Conservation (phyloP, 2,888 invertebrate species). For the Eudemis profundana region DNA sequence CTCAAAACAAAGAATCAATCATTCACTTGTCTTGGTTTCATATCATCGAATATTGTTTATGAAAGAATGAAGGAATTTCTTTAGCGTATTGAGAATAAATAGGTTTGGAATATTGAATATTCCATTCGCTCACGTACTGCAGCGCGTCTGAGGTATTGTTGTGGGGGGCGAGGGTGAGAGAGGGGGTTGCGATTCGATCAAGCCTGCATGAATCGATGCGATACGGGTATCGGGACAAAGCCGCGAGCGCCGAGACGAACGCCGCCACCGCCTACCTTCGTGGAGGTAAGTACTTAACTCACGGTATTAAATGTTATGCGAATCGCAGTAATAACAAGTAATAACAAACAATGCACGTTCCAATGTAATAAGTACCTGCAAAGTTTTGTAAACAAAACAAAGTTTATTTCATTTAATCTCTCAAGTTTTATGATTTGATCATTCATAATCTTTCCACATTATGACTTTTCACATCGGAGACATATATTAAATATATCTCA, state of each 20-base stretch:
- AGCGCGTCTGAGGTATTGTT: conserved; percentile 65
- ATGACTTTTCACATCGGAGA: neutral
- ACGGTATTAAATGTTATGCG: conserved; percentile 25
- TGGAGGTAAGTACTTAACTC: conserved; percentile 28
- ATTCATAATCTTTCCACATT: neutral
- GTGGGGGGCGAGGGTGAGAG: conserved; percentile 56
- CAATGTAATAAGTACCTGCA: conserved; percentile 16
- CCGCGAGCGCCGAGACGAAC: conserved; percentile 65
- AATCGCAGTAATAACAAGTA: conserved; percentile 12
- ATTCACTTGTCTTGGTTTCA: conserved; percentile 14
- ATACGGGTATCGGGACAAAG: conserved; percentile 81
- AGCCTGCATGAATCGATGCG: conserved; percentile 83
- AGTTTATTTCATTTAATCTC: neutral
- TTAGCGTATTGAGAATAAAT: conserved; percentile 35
- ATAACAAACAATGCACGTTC: conserved; percentile 17
- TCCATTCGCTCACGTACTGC: conserved; percentile 55
- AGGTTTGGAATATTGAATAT: conserved; percentile 50
- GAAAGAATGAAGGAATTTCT: conserved; percentile 40
- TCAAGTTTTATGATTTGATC: neutral
- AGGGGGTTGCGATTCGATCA: conserved; percentile 74
- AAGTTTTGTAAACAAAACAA: neutral
- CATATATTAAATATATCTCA: too few relatives aligned
- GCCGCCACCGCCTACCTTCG: conserved; percentile 46
- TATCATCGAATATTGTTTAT: conserved; percentile 35
- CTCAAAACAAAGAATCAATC: conserved; percentile 21